These are phyloP conservation scores for Brachyistius frenatus DNA, from an alignment of 2,113 vertebrate species.

Conservation along the genomic window DNA sequence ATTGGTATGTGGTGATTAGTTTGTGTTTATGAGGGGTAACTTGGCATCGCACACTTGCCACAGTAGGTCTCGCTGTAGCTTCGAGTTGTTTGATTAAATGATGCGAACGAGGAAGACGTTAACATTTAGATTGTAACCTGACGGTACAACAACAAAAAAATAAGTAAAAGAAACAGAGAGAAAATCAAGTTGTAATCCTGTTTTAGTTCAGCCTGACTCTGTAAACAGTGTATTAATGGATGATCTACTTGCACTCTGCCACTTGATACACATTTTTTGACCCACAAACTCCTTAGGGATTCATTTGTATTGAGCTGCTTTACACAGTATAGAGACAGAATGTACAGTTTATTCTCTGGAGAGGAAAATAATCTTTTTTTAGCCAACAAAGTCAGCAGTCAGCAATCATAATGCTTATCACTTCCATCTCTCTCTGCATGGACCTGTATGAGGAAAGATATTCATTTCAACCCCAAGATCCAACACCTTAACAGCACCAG, in stretches of 20 bases:
- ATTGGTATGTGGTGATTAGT: neutral
- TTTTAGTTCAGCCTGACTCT: too few species aligned
- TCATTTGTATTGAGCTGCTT: conserved; percentile 25
- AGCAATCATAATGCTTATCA: neutral
- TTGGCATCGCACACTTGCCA: neutral
- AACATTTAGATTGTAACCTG: neutral
- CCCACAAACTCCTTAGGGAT: neutral
- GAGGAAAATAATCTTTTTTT: neutral
- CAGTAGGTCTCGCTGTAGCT: neutral
- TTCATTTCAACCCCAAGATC: neutral
- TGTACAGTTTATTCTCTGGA: neutral
- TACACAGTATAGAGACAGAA: neutral
- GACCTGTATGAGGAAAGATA: neutral
- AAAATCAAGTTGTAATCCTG: too few species aligned
- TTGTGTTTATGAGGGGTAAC: neutral
- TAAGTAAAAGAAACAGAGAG: neutral
- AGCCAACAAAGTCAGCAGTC: neutral
- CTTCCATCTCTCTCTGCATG: conserved; percentile 1
- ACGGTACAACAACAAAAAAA: neutral
- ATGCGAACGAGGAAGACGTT: conserved; percentile 2
- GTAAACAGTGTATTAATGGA: neutral
- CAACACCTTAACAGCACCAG: neutral
- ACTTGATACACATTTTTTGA: neutral
- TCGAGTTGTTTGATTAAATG: conserved; percentile 5
- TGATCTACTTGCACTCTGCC: too few species aligned